Base-by-base conservation (phyloP, 2,888 invertebrate genomes). In the Lacanobia oleracea region DNA sequence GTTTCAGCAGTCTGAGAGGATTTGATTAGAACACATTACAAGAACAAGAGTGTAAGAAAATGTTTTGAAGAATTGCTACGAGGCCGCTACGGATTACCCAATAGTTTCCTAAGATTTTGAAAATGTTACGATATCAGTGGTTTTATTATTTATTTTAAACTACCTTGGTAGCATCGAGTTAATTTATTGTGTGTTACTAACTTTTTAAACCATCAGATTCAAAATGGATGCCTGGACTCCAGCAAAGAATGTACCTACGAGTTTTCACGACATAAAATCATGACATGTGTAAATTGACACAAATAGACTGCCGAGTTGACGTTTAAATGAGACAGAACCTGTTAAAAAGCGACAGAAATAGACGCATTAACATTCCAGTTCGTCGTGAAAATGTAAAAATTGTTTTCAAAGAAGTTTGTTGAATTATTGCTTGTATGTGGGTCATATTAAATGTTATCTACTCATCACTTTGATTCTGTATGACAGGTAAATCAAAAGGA, bases 221-320 rank as follows among this genome's bases (percentile, higher is more conserved):
- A 62, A 74, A 77, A 72, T 75, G 48, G 54, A 56, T 76, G 67
- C 27, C 27, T 43, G 61, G 75, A 65, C 68, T 79, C 71, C 71
- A 73, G 73, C 50, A 71, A 68, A 75, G 61, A 85, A 76, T 76
- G 67, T 71, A n/a, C n/a, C n/a, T n/a, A n/a, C n/a, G n/a, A 72
- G 81, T 83, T 86, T 87, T 87, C 83, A 81, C 79, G 75, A 77
- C 48, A 82, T 85, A 81, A 76, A 85, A 84, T 83, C 72, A 82
- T n/a, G n/a, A n/a, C n/a, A n/a, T 78, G 82, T 86, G 84, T 86
- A 82, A 86, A 88, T 86, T 90, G 87, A 87, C 88, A 85, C 77
- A 85, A 78, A 85, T 83, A 63, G 65, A 61, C 68, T 64, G 54
- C 5, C 10, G 66, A 53, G 77, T 53, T 75, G 86, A 86, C 81